phyloP scores from a whole-genome alignment of 2,797 vertebrate species.

The Alauda arvensis region DNA sequence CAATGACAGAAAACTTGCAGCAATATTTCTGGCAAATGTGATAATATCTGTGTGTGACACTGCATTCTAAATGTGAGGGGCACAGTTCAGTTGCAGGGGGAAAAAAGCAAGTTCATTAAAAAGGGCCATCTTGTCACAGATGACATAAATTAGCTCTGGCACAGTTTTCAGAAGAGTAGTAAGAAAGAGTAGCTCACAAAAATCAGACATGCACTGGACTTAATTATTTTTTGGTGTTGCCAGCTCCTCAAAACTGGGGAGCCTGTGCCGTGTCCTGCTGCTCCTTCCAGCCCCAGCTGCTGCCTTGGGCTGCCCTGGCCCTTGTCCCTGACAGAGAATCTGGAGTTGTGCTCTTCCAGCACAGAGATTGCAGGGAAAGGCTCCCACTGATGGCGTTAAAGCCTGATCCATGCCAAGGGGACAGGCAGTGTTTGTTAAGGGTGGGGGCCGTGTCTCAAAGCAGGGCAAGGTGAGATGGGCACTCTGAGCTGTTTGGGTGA shows the following conservation, averaged over 20 bases:
- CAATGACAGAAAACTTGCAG: background rate
- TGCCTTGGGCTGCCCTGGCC: fast-evolving
- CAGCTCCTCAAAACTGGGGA: background rate
- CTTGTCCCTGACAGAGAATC: fast-evolving
- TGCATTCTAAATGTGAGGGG: background rate
- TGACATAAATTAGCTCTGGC: conserved; percentile 7
- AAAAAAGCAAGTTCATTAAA: background rate
- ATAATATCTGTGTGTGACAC: background rate
- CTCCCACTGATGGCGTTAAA: background rate
- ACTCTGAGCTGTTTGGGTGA: background rate
- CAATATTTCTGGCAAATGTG: background rate
- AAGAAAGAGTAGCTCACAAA: background rate
- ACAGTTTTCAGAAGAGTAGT: background rate
- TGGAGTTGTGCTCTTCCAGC: fast-evolving
- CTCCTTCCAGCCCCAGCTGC: background rate
- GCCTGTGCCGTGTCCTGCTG: fast-evolving
- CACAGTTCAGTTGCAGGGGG: background rate
- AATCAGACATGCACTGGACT: background rate
- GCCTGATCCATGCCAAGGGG: fast-evolving
- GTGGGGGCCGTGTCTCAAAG: fast-evolving
- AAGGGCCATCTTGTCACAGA: background rate
- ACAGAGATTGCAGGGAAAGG: background rate
- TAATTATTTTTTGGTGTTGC: background rate
- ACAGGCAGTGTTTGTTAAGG: background rate
- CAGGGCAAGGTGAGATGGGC: too few species aligned